Evolutionary conservation across 2,888 invertebrate species (phyloP).

Genomic region (Pogonocherus hispidulus): DNA sequence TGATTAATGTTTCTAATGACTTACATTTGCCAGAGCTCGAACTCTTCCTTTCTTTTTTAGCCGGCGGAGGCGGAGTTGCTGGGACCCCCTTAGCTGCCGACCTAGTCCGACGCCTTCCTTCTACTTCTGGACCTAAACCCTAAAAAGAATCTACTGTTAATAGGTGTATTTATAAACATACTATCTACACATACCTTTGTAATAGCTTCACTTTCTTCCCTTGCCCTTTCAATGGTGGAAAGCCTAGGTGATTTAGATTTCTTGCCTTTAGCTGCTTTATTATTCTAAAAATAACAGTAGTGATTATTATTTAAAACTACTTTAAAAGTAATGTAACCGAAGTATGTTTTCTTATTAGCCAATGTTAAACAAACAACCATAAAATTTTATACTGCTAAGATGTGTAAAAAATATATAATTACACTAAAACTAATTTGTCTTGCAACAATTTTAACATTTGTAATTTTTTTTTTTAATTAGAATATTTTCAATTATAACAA

Average conservation of each 20-base stretch:
- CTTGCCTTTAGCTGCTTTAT: slow-evolving; percentile 68
- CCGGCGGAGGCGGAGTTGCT: slow-evolving; percentile 72
- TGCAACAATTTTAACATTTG: no score
- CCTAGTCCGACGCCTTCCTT: slow-evolving; percentile 72
- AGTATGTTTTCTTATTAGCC: no score
- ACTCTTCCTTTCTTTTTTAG: slow-evolving; percentile 69
- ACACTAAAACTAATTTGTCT: no score
- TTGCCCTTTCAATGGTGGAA: slow-evolving; percentile 69
- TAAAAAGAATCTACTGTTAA: slow-evolving; percentile 46
- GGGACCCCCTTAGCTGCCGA: slow-evolving; percentile 71
- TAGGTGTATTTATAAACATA: slow-evolving; percentile 3
- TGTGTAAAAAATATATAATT: no score
- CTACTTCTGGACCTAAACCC: slow-evolving; percentile 71
- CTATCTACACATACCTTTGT: slow-evolving; percentile 40
- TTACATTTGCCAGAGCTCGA: slow-evolving; percentile 47
- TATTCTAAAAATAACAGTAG: slow-evolving; percentile 56
- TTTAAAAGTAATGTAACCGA: no score
- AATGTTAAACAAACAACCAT: no score
- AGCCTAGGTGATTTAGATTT: slow-evolving; percentile 69
- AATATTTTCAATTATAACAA: no score
- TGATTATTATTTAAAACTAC: neutral
- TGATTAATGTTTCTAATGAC: slow-evolving; percentile 9
- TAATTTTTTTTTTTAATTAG: no score
- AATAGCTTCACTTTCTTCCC: slow-evolving; percentile 70
- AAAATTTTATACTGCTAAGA: no score